Percentiles rank a stretch among this genome's conserved stretches.
Conservation (phyloP, 1,140 invertebrate genomes). For the Cardiocondyla obscurior region DNA sequence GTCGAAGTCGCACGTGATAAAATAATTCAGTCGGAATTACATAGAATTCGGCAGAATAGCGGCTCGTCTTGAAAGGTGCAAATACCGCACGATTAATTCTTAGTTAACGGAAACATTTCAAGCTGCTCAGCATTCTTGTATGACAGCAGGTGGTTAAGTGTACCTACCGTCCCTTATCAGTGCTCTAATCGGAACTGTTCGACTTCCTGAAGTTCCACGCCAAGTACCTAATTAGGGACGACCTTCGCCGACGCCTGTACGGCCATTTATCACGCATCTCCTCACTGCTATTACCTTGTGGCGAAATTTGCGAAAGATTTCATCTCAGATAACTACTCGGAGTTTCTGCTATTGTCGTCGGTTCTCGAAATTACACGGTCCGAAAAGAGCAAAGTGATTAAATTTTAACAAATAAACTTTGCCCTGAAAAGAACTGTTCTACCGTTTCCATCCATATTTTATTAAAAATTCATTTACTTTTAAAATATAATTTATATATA, state of each 20-base stretch:
- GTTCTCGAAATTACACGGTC: neutral
- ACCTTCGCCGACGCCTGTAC: constrained; percentile 31
- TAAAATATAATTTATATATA: too few relatives aligned
- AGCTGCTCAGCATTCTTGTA: constrained; percentile 59
- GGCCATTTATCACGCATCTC: constrained; percentile 51
- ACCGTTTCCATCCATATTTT: neutral
- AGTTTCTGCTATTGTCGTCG: constrained; percentile 10
- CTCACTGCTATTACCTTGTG: neutral
- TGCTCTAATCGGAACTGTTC: constrained; percentile 48
- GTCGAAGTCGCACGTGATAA: neutral
- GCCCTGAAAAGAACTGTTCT: neutral
- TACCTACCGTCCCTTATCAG: constrained; percentile 46
- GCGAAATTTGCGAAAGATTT: constrained; percentile 25
- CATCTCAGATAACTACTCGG: neutral
- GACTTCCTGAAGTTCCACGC: constrained; percentile 47
- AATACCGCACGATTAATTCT: constrained; percentile 49
- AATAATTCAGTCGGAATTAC: constrained; percentile 29
- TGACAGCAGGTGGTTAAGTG: constrained; percentile 56
- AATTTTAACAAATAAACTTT: neutral
- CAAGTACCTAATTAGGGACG: constrained; percentile 38
- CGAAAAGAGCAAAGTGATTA: neutral
- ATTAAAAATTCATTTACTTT: neutral
- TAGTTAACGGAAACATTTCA: constrained; percentile 54
- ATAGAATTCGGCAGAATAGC: neutral
- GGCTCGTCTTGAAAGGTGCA: constrained; percentile 6